Evolutionary conservation across 2,113 vertebrate species (phyloP).

Genomic region (Pseudorhombus dupliciocellatus): DNA sequence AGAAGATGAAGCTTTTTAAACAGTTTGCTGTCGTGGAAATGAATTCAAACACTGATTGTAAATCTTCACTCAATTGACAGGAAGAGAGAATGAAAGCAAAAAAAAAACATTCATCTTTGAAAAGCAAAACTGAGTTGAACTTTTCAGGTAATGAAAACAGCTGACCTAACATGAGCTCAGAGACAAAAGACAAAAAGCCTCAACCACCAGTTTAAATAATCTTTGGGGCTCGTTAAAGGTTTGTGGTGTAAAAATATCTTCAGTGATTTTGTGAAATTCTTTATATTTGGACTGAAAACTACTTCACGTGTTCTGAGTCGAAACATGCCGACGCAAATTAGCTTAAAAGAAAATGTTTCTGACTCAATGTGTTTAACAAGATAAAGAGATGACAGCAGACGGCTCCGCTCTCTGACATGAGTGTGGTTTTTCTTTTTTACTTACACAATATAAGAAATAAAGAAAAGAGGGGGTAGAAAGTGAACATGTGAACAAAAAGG

Average conservation of each 20-base stretch:
- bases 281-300: constrained; percentile 1
- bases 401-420: constrained; percentile 47
- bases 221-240: constrained; percentile 17
- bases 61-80: constrained; percentile 20
- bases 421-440: constrained; percentile 1
- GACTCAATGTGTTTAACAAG: constrained; percentile 11
- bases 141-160: constrained; percentile 27
- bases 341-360: constrained; percentile 14
- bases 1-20: not conserved
- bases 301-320: constrained; percentile 9
- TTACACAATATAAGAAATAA: constrained; percentile 56
- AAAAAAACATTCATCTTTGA: not conserved
- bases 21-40: constrained; percentile 9
- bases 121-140: constrained; percentile 12
- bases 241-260: constrained; percentile 21
- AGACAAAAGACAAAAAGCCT: constrained; percentile 29
- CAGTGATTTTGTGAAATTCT: not conserved
- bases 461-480: constrained; percentile 41
- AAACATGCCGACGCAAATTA: constrained; percentile 47
- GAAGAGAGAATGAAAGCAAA: constrained; percentile 6
- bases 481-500: constrained; percentile 40
- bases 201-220: not conserved
- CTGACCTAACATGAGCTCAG: constrained; percentile 35
- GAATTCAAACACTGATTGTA: constrained; percentile 1
- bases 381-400: constrained; percentile 25